phyloP scores from a whole-genome alignment of 2,113 vertebrate species.

The Ctenomys sociabilis region DNA sequence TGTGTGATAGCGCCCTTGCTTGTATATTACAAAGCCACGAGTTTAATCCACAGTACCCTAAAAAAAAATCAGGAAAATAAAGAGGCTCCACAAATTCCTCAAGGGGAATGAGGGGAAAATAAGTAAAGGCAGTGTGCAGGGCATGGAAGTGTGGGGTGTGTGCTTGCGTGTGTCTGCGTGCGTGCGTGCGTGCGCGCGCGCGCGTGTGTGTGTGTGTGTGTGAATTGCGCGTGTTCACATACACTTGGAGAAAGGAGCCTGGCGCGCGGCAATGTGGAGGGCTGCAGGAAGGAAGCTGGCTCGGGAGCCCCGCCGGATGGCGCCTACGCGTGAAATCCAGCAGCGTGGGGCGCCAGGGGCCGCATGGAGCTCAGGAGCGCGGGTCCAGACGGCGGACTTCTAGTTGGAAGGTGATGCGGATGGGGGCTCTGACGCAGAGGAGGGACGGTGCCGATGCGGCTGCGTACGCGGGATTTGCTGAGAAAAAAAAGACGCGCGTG shows the following conservation, averaged over 20 bases:
- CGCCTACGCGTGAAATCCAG: too few species aligned
- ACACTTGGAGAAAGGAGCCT: not conserved
- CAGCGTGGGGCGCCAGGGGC: too few species aligned
- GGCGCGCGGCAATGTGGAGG: fast-evolving
- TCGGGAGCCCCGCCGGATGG: not conserved
- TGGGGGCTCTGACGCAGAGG: not conserved
- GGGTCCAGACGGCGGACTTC: not conserved
- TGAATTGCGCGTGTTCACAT: not conserved
- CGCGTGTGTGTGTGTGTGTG: fast-evolving
- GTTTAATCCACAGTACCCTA: not conserved
- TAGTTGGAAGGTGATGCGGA: not conserved
- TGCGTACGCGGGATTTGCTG: too few species aligned
- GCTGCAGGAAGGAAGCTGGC: not conserved
- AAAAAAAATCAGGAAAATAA: not conserved
- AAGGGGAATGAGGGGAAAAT: not conserved
- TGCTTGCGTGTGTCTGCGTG: not conserved
- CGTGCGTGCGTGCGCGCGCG: not conserved
- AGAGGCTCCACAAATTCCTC: not conserved
- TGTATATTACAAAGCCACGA: not conserved
- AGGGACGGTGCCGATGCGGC: not conserved
- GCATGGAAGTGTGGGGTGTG: not conserved
- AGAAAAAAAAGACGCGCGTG: not conserved
- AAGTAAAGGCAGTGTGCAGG: not conserved
- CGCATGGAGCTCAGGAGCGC: not conserved
- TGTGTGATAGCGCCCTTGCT: not conserved